Conservation (phyloP, 2,888 invertebrate species). For the Aporophyla lueneburgensis region DNA sequence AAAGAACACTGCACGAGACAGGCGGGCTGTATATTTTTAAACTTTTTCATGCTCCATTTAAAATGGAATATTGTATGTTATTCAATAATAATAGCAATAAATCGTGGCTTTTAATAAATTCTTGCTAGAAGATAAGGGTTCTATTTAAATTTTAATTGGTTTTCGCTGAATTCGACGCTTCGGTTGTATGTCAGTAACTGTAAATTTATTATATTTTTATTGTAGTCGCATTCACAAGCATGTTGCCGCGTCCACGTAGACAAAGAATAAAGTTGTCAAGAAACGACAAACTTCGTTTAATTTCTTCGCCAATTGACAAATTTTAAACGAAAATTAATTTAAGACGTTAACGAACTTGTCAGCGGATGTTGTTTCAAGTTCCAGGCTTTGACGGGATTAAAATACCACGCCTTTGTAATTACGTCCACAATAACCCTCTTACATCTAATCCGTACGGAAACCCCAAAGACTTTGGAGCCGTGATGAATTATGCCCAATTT, state of each 20-base stretch:
- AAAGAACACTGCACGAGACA: neutral
- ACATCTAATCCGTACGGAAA: conserved; percentile 68
- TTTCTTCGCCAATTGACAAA: conserved; percentile 82
- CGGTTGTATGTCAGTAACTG: conserved; percentile 64
- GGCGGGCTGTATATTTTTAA: neutral
- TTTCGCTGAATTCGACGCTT: conserved; percentile 67
- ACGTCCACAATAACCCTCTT: conserved; percentile 70
- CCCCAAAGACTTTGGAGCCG: conserved; percentile 44
- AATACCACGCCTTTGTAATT: conserved; percentile 78
- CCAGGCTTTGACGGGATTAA: conserved; percentile 77
- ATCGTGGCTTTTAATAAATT: conserved; percentile 70
- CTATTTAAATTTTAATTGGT: conserved; percentile 70
- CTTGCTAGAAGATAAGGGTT: conserved; percentile 67
- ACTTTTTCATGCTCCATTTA: conserved; percentile 6
- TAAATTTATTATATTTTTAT: conserved; percentile 66
- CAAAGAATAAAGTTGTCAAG: conserved; percentile 74
- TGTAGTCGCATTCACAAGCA: conserved; percentile 44
- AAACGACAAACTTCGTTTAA: conserved; percentile 82
- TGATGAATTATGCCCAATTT: conserved; percentile 56
- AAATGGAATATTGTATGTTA: conserved; percentile 32
- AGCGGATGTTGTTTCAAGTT: conserved; percentile 79
- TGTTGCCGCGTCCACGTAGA: conserved; percentile 51
- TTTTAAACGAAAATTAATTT: conserved; percentile 84
- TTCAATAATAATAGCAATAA: conserved; percentile 59
- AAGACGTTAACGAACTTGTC: conserved; percentile 81